Base-by-base conservation (phyloP, 1,140 invertebrate species). In the Sarcophaga peregrina region DNA sequence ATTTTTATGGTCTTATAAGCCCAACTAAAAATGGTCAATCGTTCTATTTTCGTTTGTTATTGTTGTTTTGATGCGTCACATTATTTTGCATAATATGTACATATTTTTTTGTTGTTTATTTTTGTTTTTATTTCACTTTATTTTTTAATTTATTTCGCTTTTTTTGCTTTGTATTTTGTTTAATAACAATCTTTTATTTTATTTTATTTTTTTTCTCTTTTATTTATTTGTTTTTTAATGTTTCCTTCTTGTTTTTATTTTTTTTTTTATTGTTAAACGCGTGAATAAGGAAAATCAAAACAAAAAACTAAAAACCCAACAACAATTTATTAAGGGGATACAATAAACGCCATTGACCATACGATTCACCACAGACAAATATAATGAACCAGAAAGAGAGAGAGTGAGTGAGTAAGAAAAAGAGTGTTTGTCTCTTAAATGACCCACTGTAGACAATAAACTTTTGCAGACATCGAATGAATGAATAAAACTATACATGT, bases 241-340 rank as follows among this genome's bases (percentile, higher is more conserved):
- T 85, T 82, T 68, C 5, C 13, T 73, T 73, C 73, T 74, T 3
- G 46, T 82, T 68, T 20, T n/a, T 25, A n/a, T 62, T 62, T 62
- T 86, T 68, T 58, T 83, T 85, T 84, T 50, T 62, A 50, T 68
- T 11, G 78, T 85, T 82, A 68, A 68, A 8, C 62, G 62, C 62
- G 62, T 68, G n/a, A 20, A 68, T 9, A n/a, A 9, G 4, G 20
- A 25, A 68, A 68, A 68, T 68, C 62, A 68, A 68, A 68, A 68
- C 62, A 68, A 68, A 68, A 15, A 20, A 20, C 9, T n/a, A 68
- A 68, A 37, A 37, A 37, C 25, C 25, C 25, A 37, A 37, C 25
- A 37, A 37, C 25, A 37, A 37, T 37, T 37, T 37, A 37, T 37
- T 37, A 4, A 8, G n/a, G 62, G 8, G 62, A 1, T 37, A 37